Base-by-base conservation (phyloP, 2,797 vertebrate species). In the Loriculus beryllinus region DNA sequence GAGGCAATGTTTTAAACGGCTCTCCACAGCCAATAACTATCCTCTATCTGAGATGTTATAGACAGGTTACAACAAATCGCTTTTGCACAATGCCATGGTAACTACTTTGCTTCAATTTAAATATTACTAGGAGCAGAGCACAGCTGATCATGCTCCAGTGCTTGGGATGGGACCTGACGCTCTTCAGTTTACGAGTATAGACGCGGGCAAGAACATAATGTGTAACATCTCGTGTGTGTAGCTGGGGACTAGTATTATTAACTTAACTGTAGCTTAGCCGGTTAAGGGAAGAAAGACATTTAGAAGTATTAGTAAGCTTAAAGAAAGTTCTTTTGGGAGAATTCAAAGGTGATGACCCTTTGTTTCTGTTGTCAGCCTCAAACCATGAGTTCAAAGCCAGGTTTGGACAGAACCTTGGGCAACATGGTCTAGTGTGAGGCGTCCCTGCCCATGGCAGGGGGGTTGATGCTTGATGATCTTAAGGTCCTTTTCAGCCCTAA, bases 1-100 rank as follows among this genome's bases (percentile, higher is more conserved):
- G 82, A 91, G 35, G 89, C 89, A 93, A 95, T 79, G 51, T 83
- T 94, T 94, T 76, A 72, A 90, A 86, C 39, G 31, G 21, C 83
- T 93, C 90, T 92, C 85, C 72, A 81, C 62, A 65, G 67, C 89
- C 93, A 93, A 68, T 89, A 89, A 70, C 60, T 80, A 57, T 22
- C 52, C 35, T 90, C 43, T 65, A 77, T 83, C 52, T 40, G 62
- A 91, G 47, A 54, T 54, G n/a, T n/a, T 92, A 91, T 65, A 78
- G 69, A 51, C 94, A 69, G 47, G 96, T 95, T 94, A 37, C 76
- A 86, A 92, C 94, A 86, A 78, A 75, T 40, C 49, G 16, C 31
- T 78, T 92, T 59, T 79, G 69, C 85, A 88, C 77, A 42, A 40
- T 88, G 63, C 59, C 81, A 79, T 91, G 82, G 87, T 76, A 96